Base-by-base conservation (phyloP, 2,797 vertebrate genomes). In the Clarias pachynema region DNA sequence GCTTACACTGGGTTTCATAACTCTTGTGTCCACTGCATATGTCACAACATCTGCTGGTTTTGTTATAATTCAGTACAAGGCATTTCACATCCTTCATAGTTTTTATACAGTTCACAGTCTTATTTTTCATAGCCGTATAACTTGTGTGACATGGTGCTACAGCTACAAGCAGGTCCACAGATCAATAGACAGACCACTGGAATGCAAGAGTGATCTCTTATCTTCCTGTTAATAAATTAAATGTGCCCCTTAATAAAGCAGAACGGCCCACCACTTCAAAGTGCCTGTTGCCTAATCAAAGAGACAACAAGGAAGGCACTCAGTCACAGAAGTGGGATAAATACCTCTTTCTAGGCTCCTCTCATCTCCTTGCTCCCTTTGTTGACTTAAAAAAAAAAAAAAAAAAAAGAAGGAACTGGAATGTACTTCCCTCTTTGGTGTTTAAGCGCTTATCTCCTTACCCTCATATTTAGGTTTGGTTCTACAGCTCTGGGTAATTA, bases 171-270 rank as follows among this genome's bases (percentile, higher is more conserved):
- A 68, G 72, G 63, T 40, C 37, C 37, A 40, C 37, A 89, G 74
- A 89, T 85, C 83, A 87, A 85, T 66, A 79, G 82, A 63, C 78
- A 60, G 53, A 68, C 78, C 65, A 74, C 62, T 83, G 84, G 83
- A 88, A 91, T 88, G 87, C 56, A 53, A 70, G 84, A 86, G 84
- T 37, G 77, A 77, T 86, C 85, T 57, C 83, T 91, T 90, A 90
- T 91, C 88, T 89, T 89, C 86, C 79, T 68, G 82, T 85, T 90
- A 90, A 91, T 83, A 22, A 88, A 74, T 80, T 74, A 88, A 88
- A 66, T 44, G 81, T 75, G 82, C 63, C 84, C 81, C 70, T 72
- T 65, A 75, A 79, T 86, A 87, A 87, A 86, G 78, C 83, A 85
- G 37, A 82, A 66, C 44, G n/a, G 73, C 59, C 72, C 62, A 66